Evolutionary conservation across 2,888 invertebrate species (phyloP).

Genomic region (Mesodorylaimus sp.): DNA sequence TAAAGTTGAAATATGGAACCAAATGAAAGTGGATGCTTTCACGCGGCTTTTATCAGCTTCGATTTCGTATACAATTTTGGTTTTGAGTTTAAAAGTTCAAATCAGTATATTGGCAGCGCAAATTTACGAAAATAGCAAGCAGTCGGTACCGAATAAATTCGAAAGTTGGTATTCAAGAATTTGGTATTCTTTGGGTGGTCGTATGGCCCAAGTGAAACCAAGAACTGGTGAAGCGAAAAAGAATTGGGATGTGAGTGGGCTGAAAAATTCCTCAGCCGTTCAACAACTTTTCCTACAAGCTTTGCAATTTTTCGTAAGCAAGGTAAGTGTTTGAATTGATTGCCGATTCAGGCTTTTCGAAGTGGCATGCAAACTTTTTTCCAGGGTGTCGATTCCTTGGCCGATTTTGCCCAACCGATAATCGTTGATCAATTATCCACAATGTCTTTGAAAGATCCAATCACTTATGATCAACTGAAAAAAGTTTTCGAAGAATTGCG

Average conservation of each 20-base stretch:
- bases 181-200: too few species aligned
- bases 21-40: slow-evolving; percentile 6
- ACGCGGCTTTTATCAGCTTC: slow-evolving; percentile 15
- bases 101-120: slow-evolving; percentile 18
- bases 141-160: neutral
- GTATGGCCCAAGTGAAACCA: neutral
- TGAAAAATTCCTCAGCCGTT: slow-evolving; percentile 10
- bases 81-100: slow-evolving; percentile 19
- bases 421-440: too few species aligned
- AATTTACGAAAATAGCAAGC: slow-evolving; percentile 15
- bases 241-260: slow-evolving; percentile 3
- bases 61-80: slow-evolving; percentile 17
- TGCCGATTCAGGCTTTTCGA: too few species aligned
- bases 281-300: slow-evolving; percentile 18
- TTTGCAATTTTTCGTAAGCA: slow-evolving; percentile 18
- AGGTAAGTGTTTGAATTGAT: too few species aligned
- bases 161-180: neutral
- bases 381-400: too few species aligned
- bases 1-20: neutral
- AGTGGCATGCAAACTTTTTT: too few species aligned
- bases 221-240: neutral
- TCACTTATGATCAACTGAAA: too few species aligned
- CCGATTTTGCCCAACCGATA: too few species aligned
- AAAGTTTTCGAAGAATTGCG: too few species aligned
- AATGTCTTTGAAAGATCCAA: too few species aligned